Conservation (phyloP, 2,888 invertebrate species). For the Agrochola macilenta region DNA sequence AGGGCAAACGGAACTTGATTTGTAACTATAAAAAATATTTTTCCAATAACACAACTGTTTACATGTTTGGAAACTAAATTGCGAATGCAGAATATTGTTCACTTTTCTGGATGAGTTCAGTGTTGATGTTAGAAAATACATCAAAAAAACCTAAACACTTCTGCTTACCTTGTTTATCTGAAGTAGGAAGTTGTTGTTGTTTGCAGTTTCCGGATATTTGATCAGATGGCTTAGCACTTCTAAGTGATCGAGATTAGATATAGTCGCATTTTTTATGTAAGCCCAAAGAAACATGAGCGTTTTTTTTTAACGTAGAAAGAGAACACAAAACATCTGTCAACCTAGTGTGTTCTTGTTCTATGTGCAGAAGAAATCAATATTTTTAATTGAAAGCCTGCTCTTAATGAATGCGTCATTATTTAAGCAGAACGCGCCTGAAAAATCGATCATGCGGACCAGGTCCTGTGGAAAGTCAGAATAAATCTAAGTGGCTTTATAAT, state of each 20-base stretch:
- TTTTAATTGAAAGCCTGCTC: not conserved
- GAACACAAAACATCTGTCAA: not conserved
- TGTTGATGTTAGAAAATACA: not conserved
- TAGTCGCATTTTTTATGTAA: not conserved
- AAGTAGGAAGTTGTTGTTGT: constrained; percentile 17
- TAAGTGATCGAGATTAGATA: constrained; percentile 52
- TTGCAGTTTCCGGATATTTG: constrained; percentile 29
- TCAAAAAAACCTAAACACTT: not conserved
- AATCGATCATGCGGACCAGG: not conserved
- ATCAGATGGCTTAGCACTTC: constrained; percentile 51
- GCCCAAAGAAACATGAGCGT: not conserved
- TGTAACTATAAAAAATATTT: not conserved
- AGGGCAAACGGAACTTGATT: not conserved
- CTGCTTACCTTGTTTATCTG: constrained; percentile 15
- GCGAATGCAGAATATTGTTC: not conserved
- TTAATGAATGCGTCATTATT: not conserved
- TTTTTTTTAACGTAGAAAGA: not conserved
- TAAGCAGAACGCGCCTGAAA: not conserved
- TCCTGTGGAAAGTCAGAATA: not conserved
- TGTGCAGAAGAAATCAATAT: not conserved
- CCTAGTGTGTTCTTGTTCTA: not conserved
- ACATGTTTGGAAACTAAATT: not conserved
- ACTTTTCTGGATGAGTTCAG: not conserved
- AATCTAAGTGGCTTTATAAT: not conserved
- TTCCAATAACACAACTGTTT: not conserved